Conservation (phyloP, 2,113 vertebrate species). For the Aspiorhynchus laticeps region DNA sequence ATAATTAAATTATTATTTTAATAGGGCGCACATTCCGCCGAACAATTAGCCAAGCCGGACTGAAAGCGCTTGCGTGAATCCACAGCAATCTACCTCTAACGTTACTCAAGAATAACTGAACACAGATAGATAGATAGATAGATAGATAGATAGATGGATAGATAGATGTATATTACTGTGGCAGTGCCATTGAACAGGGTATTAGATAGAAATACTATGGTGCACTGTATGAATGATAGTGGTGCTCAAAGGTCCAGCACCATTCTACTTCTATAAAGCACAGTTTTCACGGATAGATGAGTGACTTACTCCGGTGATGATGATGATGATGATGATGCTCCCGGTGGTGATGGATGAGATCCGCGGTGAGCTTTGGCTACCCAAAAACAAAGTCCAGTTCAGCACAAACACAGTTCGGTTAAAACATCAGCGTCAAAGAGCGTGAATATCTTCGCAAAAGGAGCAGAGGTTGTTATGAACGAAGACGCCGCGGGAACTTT, state of each 20-base stretch:
- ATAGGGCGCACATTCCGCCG: neutral
- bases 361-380: conserved; percentile 1
- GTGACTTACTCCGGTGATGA: conserved; percentile 17
- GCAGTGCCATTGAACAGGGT: neutral
- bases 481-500: conserved; percentile 20
- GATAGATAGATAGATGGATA: conserved; percentile 12
- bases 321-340: neutral
- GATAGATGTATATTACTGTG: neutral
- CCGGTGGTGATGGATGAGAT: conserved; percentile 5
- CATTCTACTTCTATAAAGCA: neutral
- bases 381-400: conserved; percentile 13
- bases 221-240: neutral
- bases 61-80: neutral
- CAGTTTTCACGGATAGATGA: neutral
- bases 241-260: neutral
- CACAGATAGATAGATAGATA: conserved; percentile 1
- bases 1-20: neutral
- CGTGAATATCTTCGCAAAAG: neutral
- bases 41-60: neutral
- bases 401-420: neutral
- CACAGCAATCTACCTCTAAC: neutral
- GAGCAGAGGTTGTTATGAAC: neutral
- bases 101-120: neutral
- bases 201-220: neutral
- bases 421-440: neutral